A percentile compares a stretch with the other conserved stretches of the same genome.
Evolutionary conservation across 2,797 vertebrate genomes (phyloP).

Genomic region (Hyperoplus immaculatus): DNA sequence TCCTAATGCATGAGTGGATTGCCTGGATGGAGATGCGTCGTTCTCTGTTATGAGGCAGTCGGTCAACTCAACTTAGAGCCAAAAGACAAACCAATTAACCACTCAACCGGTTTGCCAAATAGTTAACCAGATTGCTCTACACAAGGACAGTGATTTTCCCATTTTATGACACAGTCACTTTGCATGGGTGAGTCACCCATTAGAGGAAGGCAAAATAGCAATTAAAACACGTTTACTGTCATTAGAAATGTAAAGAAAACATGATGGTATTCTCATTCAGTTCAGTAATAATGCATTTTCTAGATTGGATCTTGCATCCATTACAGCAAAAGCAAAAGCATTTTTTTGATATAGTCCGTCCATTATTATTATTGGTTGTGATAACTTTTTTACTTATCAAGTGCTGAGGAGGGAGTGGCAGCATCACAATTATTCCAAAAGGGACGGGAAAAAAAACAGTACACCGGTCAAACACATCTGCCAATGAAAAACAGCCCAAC

Average conservation of each 20-base stretch:
- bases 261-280: constrained; percentile 7
- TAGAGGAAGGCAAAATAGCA: constrained; percentile 14
- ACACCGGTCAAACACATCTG: neutral
- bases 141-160: too few species aligned
- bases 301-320: neutral
- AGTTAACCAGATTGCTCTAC: neutral
- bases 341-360: neutral
- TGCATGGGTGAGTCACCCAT: neutral
- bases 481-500: neutral
- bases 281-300: neutral
- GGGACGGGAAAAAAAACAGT: neutral
- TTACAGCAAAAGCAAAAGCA: too few species aligned
- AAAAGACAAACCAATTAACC: constrained; percentile 5
- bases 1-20: neutral
- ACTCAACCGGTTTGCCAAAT: neutral
- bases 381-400: neutral
- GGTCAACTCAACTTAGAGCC: neutral
- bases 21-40: constrained; percentile 24
- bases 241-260: neutral
- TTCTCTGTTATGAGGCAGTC: constrained; percentile 1
- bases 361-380: neutral
- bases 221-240: constrained; percentile 4
- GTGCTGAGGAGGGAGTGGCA: neutral
- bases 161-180: too few species aligned
- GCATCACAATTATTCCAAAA: neutral